Conservation (phyloP, 1,140 invertebrate genomes). For the Macrocentrus cingulum region DNA sequence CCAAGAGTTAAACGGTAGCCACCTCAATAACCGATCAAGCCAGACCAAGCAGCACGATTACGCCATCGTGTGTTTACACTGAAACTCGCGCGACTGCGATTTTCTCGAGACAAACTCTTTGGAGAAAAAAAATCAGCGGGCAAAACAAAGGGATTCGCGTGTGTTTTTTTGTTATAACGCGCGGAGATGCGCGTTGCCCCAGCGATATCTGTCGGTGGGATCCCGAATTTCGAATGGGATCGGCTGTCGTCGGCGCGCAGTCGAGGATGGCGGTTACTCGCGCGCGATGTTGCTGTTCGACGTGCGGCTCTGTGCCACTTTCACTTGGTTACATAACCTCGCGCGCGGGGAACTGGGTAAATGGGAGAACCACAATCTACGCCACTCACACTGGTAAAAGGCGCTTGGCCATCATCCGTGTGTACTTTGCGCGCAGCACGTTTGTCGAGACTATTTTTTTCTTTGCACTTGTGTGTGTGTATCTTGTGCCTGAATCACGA, state of each 20-base stretch:
- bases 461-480: constrained; percentile 14
- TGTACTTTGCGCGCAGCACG: not conserved
- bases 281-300: constrained; percentile 23
- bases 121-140: not conserved
- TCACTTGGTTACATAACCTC: constrained; percentile 59
- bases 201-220: constrained; percentile 1
- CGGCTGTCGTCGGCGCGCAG: not conserved
- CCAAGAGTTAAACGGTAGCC: constrained; percentile 39
- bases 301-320: constrained; percentile 53
- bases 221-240: constrained; percentile 20
- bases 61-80: constrained; percentile 56
- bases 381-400: constrained; percentile 37
- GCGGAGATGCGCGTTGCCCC: constrained; percentile 1
- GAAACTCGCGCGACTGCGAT: constrained; percentile 39
- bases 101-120: not conserved
- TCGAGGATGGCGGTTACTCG: not conserved
- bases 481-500: constrained; percentile 17
- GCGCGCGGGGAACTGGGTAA: constrained; percentile 55
- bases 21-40: constrained; percentile 55
- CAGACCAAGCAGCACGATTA: constrained; percentile 44
- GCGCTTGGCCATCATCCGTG: constrained; percentile 31
- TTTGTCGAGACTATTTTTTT: constrained; percentile 1
- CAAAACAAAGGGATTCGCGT: constrained; percentile 9
- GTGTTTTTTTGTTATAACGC: not conserved
- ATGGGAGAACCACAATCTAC: constrained; percentile 57